These are phyloP conservation scores for Linhomoeus sp. DNA, from an alignment of 2,888 invertebrate species.

Conservation along the genomic window DNA sequence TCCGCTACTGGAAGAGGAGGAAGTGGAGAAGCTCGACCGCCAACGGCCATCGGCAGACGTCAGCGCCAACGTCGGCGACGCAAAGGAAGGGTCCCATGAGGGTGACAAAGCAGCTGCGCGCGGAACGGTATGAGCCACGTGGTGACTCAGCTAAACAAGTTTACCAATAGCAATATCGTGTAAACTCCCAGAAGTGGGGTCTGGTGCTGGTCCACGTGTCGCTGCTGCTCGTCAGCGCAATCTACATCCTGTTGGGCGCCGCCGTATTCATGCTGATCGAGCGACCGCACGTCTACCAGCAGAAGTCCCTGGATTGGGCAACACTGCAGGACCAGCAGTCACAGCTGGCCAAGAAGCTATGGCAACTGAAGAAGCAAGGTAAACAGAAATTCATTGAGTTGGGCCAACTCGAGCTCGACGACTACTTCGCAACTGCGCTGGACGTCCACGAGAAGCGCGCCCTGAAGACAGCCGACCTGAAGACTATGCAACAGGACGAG, in stretches of 20 bases:
- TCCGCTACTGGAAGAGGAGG: no score
- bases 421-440: neutral
- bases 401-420: neutral
- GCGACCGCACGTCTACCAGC: neutral
- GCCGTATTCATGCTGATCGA: neutral
- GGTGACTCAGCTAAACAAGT: no score
- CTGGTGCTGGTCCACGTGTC: neutral
- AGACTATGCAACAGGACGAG: neutral
- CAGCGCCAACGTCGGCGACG: no score
- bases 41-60: no score
- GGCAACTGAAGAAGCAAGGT: neutral
- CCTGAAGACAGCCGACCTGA: neutral
- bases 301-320: neutral
- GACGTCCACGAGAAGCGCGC: neutral
- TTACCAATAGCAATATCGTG: no score
- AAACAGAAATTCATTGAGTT: no score
- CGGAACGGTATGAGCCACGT: no score
- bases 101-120: no score
- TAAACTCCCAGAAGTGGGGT: no score
- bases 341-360: neutral
- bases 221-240: neutral
- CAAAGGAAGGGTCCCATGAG: no score
- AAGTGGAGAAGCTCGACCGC: no score
- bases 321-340: neutral
- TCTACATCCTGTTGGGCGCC: constrained; percentile 1